These are phyloP conservation scores for Scaptomyza tumidula DNA, from an alignment of 2,888 invertebrate species.

Conservation along the genomic window DNA sequence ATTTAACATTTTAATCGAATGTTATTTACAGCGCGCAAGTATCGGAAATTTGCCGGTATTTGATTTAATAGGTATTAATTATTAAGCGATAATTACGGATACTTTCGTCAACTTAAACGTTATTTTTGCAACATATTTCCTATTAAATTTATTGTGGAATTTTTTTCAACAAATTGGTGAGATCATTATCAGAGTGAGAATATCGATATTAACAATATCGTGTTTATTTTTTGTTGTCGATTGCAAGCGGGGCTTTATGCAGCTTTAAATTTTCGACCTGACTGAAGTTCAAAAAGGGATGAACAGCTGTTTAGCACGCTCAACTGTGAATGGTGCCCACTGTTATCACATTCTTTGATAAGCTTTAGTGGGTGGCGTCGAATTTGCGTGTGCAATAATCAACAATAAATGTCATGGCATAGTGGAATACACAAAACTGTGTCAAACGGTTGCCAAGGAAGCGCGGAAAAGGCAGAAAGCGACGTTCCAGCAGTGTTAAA, in stretches of 20 bases:
- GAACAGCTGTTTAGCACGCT: conserved; percentile 37
- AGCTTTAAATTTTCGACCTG: not conserved
- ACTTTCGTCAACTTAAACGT: not conserved
- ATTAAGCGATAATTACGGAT: not conserved
- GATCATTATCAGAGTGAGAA: not conserved
- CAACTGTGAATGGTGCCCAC: conserved; percentile 39
- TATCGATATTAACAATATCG: not conserved
- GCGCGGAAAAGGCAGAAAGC: conserved; percentile 41
- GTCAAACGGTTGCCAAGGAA: conserved; percentile 68
- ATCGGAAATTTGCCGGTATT: not conserved
- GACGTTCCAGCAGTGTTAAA: conserved; percentile 49
- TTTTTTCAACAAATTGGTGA: not conserved
- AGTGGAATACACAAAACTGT: conserved; percentile 60
- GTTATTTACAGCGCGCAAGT: conserved; percentile 18
- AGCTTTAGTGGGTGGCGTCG: conserved; percentile 38
- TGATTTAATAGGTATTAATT: not conserved
- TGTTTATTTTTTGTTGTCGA: not conserved
- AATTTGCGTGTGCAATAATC: conserved; percentile 60
- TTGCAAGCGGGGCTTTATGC: not conserved
- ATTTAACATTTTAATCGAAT: conserved; percentile 11
- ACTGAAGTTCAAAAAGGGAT: not conserved
- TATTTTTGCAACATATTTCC: not conserved
- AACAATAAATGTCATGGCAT: conserved; percentile 73
- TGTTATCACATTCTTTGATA: conserved; percentile 55
- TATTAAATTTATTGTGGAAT: not conserved